phyloP scores from a whole-genome alignment of 2,888 invertebrate genomes.

The Dendrolimus pini region DNA sequence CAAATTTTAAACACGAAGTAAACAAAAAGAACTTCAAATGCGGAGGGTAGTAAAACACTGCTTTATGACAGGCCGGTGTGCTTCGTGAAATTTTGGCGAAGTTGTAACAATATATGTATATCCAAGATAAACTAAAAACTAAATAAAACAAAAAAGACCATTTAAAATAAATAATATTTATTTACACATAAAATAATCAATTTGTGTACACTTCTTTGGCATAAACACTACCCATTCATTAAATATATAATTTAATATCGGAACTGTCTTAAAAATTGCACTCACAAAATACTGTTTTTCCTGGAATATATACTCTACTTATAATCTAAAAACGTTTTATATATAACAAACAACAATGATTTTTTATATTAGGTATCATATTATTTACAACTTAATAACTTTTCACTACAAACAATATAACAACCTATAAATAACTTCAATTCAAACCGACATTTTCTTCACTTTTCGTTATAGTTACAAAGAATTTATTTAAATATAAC shows the following conservation, averaged over 20 bases:
- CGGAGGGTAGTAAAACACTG: too few species aligned
- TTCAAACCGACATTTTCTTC: neutral
- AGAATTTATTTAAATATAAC: too few species aligned
- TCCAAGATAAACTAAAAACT: neutral
- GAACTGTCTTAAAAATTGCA: constrained; percentile 41
- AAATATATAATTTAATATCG: constrained; percentile 19
- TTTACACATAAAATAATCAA: constrained; percentile 52
- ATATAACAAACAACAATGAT: constrained; percentile 38
- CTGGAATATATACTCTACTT: constrained; percentile 24
- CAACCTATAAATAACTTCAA: constrained; percentile 17
- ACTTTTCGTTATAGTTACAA: neutral
- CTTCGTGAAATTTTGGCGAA: too few species aligned
- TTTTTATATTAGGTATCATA: constrained; percentile 15
- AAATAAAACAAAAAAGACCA: constrained; percentile 20
- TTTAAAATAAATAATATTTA: constrained; percentile 52
- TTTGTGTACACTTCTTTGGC: constrained; percentile 69
- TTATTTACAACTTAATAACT: constrained; percentile 41
- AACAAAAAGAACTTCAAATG: too few species aligned
- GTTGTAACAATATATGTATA: neutral
- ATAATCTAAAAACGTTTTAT: constrained; percentile 30
- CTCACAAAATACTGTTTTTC: constrained; percentile 63
- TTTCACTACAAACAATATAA: constrained; percentile 37
- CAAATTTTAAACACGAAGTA: too few species aligned
- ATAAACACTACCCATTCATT: constrained; percentile 58
- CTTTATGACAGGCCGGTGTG: too few species aligned